phyloP scores from a whole-genome alignment of 2,113 vertebrate genomes.

The Oryctolagus cuniculus region DNA sequence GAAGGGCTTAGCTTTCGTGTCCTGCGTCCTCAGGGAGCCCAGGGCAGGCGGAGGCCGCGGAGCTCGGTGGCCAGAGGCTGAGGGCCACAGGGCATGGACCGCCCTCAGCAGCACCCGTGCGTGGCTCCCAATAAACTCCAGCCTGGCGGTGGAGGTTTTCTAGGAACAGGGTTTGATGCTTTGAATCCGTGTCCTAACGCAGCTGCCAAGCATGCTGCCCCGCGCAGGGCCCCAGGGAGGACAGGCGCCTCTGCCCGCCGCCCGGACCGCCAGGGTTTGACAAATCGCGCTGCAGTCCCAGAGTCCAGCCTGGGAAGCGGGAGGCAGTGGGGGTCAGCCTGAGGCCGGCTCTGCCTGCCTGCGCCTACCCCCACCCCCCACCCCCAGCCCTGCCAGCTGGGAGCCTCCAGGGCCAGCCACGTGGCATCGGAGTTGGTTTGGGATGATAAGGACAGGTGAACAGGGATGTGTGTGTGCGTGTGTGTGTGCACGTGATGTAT shows the following conservation, averaged over 20 bases:
- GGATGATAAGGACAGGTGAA: background rate
- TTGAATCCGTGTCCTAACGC: constrained; percentile 68
- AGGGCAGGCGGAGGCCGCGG: background rate
- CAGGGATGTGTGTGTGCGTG: background rate
- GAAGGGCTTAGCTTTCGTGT: background rate
- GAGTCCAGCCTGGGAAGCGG: no score
- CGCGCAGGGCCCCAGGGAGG: constrained; percentile 48
- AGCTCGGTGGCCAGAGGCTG: background rate
- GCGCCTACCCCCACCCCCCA: background rate
- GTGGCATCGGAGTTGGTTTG: background rate
- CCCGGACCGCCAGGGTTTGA: background rate
- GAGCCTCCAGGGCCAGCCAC: background rate
- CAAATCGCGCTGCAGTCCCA: background rate
- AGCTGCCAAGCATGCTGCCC: constrained; percentile 81
- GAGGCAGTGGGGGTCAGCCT: background rate
- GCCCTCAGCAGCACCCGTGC: background rate
- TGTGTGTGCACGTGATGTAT: no score
- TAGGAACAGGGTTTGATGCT: constrained; percentile 84
- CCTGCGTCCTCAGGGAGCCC: constrained; percentile 19
- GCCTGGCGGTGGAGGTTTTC: constrained; percentile 81
- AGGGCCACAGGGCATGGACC: background rate
- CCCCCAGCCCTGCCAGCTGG: background rate
- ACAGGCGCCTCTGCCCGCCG: background rate
- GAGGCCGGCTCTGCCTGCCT: no score
- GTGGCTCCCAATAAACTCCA: constrained; percentile 84